Evolutionary conservation across 2,113 vertebrate genomes (phyloP), one percentile per base, ranked within the genome.

Genomic region (Burhinus oedicnemus): DNA sequence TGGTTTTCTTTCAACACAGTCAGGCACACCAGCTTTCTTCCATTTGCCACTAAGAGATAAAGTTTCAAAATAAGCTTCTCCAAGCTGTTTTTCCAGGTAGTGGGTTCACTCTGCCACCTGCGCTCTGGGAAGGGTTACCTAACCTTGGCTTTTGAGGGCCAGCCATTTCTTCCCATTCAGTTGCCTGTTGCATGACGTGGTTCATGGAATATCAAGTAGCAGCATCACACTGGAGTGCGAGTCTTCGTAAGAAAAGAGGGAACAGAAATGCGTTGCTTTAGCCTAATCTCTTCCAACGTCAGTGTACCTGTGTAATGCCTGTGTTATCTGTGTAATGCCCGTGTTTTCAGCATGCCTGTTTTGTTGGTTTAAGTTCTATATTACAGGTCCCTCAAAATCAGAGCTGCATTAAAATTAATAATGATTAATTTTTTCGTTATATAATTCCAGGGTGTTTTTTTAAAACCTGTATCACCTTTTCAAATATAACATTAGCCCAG

Each of bases 191-290:
- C 2, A 0, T 45, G 34, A 11, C 16, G 16, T 47, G 16, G 3
- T 60, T 61, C 20, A 6, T 4, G 68, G 52, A 64, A 9, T 62
- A 20, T 34, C n/a, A 25, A 36, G n/a, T 34, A 85, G 83, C 62
- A 79, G 45, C 76, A 7, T 77, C 38, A 23, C 25, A 9, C 34
- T 27, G 32, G 11, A 49, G 29, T 11, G n/a, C 0, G 0, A 70
- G 14, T 21, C 25, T 57, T 51, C 0, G 0, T 70, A 26, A 83
- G 68, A 66, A 55, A 30, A 80, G 30, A 74, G 22, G 42, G 36
- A 85, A 40, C 22, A 55, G 38, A 76, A 69, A 17, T 55, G 25
- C 32, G 1, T 29, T 76, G 36, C 51, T 68, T 78, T 55, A 40
- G 25, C 42, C 40, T 55, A 5, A 34, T 69, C 6, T 44, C 55